Conservation (phyloP, 2,113 vertebrate genomes). For the Aldabrachelys gigantea region DNA sequence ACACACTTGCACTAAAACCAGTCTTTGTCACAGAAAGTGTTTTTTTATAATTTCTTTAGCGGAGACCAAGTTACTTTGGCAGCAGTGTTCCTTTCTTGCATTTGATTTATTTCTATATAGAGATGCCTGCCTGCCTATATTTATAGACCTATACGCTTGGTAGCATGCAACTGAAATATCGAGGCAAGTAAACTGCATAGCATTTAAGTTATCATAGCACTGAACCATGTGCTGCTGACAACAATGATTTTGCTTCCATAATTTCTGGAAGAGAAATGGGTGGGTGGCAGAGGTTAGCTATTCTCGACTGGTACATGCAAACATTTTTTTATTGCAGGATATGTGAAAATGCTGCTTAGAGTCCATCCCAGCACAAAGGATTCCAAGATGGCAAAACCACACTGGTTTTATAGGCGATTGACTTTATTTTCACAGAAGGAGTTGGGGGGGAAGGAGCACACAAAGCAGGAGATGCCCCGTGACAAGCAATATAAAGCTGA, state of each 20-base stretch:
- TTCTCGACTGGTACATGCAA: background rate
- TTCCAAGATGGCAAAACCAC: background rate
- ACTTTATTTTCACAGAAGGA: background rate
- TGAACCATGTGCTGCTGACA: slow-evolving; percentile 41
- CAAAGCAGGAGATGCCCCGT: background rate
- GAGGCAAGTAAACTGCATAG: slow-evolving; percentile 57
- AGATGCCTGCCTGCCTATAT: slow-evolving; percentile 68
- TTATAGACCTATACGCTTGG: slow-evolving; percentile 65
- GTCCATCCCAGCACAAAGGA: background rate
- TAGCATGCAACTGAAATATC: slow-evolving; percentile 75
- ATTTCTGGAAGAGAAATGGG: slow-evolving; percentile 77
- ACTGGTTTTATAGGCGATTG: background rate
- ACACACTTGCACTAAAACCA: slow-evolving; percentile 75
- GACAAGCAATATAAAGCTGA: background rate
- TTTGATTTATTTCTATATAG: slow-evolving; percentile 58
- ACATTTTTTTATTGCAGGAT: background rate
- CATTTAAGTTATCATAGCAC: slow-evolving; percentile 24
- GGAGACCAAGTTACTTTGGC: slow-evolving; percentile 74
- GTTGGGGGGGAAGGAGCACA: accelerated
- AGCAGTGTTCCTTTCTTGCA: slow-evolving; percentile 64
- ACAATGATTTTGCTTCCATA: slow-evolving; percentile 41
- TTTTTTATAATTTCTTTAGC: slow-evolving; percentile 54
- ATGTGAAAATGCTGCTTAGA: background rate
- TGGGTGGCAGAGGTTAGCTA: background rate
- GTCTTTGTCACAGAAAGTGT: slow-evolving; percentile 68